Conservation (phyloP, 2,888 invertebrate genomes). For the Pristionchus entomophagus region DNA sequence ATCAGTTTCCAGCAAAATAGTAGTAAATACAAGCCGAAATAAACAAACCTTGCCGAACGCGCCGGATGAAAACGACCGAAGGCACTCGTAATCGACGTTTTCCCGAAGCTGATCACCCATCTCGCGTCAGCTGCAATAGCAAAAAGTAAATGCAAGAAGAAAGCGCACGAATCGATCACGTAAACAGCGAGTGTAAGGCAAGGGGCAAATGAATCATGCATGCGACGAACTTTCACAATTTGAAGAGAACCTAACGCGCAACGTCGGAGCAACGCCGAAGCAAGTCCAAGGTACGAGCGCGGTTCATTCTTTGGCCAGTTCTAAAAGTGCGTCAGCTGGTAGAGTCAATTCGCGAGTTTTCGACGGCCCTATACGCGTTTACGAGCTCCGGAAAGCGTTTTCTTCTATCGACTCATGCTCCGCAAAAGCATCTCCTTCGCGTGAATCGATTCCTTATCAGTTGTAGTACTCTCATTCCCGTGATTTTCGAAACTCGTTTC, state of each 20-base stretch:
- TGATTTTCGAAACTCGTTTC: constrained; percentile 12
- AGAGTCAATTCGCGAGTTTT: background rate
- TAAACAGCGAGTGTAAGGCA: constrained; percentile 29
- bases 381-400: background rate
- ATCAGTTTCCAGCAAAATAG: no score
- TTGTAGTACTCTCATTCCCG: background rate
- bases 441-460: background rate
- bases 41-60: constrained; percentile 27
- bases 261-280: no score
- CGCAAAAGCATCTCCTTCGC: background rate
- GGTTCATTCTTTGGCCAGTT: background rate
- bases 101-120: background rate
- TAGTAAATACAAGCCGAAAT: background rate
- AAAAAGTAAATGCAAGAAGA: background rate
- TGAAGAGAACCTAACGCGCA: background rate
- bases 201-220: background rate
- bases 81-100: background rate
- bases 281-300: background rate
- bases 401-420: background rate
- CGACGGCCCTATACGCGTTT: background rate
- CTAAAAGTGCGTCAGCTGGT: background rate
- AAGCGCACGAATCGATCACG: constrained; percentile 25
- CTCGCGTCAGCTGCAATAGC: background rate
- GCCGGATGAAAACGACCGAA: background rate
- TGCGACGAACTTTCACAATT: background rate